Evolutionary conservation across 2,888 invertebrate genomes (phyloP).

Genomic region (Crioceris asparagi): DNA sequence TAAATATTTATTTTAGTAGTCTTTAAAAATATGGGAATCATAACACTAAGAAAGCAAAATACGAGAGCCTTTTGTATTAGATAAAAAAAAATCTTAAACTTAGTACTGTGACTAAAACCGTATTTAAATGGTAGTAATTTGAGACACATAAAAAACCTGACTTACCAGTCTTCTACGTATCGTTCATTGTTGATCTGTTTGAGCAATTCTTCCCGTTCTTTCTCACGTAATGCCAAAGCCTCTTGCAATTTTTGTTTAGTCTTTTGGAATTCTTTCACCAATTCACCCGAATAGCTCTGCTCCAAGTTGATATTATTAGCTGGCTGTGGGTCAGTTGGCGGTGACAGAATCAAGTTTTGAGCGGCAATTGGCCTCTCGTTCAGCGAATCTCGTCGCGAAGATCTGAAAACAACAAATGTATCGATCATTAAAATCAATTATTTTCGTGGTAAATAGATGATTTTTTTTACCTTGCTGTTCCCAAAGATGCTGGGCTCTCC

Average conservation of each 20-base stretch:
- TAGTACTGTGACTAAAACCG: too few relatives aligned
- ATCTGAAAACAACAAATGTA: constrained; percentile 26
- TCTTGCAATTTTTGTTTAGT: constrained; percentile 59
- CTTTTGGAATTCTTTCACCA: constrained; percentile 71
- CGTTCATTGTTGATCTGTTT: constrained; percentile 41
- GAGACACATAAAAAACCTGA: too few relatives aligned
- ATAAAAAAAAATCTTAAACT: too few relatives aligned
- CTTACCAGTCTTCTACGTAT: constrained; percentile 41
- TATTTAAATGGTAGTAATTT: too few relatives aligned
- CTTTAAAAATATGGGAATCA: too few relatives aligned
- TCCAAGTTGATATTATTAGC: constrained; percentile 28
- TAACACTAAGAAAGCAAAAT: too few relatives aligned
- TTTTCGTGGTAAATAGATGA: too few relatives aligned
- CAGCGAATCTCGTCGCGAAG: constrained; percentile 54
- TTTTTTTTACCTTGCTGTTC: constrained; percentile 51
- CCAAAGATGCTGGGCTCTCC: constrained; percentile 55
- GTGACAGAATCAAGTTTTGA: constrained; percentile 16
- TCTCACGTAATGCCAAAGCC: constrained; percentile 43
- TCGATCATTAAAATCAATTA: too few relatives aligned
- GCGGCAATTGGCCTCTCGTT: constrained; percentile 40
- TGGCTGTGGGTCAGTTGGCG: constrained; percentile 11
- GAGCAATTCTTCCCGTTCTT: constrained; percentile 44
- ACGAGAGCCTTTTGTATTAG: too few relatives aligned
- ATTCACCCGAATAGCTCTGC: constrained; percentile 51
- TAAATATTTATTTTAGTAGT: too few relatives aligned